A percentile compares a stretch with the other conserved stretches of the same genome.
These are phyloP conservation scores for Anabas testudineus DNA, from an alignment of 2,797 vertebrate species.

Conservation along the genomic window DNA sequence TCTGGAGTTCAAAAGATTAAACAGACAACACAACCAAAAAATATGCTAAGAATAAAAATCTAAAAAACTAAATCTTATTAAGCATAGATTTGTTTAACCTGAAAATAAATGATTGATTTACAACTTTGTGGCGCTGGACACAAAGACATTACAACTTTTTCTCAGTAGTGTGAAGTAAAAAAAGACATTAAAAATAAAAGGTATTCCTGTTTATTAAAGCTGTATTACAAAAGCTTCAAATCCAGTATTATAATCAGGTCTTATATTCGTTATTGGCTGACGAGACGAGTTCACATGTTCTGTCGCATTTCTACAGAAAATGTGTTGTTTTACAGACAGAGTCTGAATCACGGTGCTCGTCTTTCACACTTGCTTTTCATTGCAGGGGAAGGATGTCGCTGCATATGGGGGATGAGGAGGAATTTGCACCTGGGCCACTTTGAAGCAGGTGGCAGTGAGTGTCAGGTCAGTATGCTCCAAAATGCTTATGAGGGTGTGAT, in stretches of 20 bases:
- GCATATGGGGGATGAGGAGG: conserved; percentile 37
- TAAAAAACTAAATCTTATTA: neutral
- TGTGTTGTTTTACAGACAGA: conserved; percentile 19
- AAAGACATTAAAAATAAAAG: neutral
- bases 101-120: too few species aligned
- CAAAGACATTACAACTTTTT: too few species aligned
- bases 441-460: conserved; percentile 64
- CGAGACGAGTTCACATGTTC: neutral
- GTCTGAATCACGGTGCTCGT: conserved; percentile 21
- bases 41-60: neutral
- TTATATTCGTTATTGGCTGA: neutral
- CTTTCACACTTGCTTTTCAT: conserved; percentile 47
- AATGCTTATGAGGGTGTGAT: conserved; percentile 52
- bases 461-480: conserved; percentile 45
- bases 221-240: neutral
- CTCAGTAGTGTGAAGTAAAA: too few species aligned
- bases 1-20: neutral
- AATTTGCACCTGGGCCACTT: conserved; percentile 73
- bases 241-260: neutral
- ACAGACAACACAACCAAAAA: neutral
- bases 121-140: neutral
- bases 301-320: conserved; percentile 10
- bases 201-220: neutral
- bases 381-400: conserved; percentile 34
- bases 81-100: neutral